Percentiles rank a stretch among this genome's conserved stretches.
Evolutionary conservation across 2,888 invertebrate species (phyloP).

Genomic region (Helicoverpa assulta): DNA sequence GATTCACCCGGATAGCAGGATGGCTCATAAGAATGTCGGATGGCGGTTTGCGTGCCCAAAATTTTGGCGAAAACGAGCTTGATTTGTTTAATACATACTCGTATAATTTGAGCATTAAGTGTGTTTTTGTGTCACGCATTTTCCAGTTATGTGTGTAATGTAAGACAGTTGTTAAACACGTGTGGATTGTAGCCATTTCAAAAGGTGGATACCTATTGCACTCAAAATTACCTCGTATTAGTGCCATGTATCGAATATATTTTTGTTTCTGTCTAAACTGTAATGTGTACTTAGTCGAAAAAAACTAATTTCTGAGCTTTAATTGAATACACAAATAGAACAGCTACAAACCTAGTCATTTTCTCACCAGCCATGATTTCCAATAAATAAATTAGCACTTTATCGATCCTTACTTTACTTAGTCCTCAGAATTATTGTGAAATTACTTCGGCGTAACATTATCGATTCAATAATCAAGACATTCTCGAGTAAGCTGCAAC

Average conservation of each 20-base stretch:
- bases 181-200: not conserved
- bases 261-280: not conserved
- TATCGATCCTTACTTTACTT: slow-evolving; percentile 27
- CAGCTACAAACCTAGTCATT: too few species aligned
- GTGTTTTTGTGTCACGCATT: not conserved
- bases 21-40: not conserved
- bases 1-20: slow-evolving; percentile 28
- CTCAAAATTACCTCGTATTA: not conserved
- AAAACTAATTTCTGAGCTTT: too few species aligned
- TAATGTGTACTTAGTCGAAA: too few species aligned
- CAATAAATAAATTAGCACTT: slow-evolving; percentile 5
- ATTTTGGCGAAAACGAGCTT: not conserved
- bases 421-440: slow-evolving; percentile 3
- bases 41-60: not conserved
- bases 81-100: not conserved
- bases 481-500: slow-evolving; percentile 1
- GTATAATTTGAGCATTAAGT: slow-evolving; percentile 2
- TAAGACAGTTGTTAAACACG: not conserved
- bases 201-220: not conserved
- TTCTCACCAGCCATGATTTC: not conserved
- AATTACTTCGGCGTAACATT: not conserved
- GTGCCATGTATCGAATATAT: not conserved
- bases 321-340: too few species aligned
- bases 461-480: not conserved
- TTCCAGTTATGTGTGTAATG: not conserved